Percentiles rank a stretch among this genome's conserved stretches.
These are phyloP conservation scores for Chaetogeoica ovagalla DNA, from an alignment of 2,888 invertebrate genomes.

Conservation along the genomic window DNA sequence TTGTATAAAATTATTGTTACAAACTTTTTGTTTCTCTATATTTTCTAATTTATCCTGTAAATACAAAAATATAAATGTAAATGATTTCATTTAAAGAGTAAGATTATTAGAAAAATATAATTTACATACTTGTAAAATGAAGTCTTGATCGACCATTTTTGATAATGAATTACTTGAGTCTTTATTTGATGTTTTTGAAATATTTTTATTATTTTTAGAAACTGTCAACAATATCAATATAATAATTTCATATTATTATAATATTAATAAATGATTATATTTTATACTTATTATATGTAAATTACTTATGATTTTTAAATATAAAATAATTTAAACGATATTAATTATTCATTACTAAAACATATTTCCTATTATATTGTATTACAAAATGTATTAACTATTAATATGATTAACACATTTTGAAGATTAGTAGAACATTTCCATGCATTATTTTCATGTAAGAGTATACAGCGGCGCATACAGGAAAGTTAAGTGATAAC, in stretches of 20 bases:
- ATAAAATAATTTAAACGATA: too few relatives aligned
- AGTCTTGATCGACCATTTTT: conserved; percentile 40
- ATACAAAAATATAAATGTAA: background rate
- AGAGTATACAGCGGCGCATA: too few relatives aligned
- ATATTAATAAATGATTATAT: background rate
- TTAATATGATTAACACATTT: too few relatives aligned
- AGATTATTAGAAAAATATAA: background rate
- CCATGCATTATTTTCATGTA: too few relatives aligned
- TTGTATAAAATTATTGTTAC: conserved; percentile 4
- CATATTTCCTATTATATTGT: too few relatives aligned
- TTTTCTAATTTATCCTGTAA: conserved; percentile 48
- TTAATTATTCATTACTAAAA: too few relatives aligned
- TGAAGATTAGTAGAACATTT: too few relatives aligned
- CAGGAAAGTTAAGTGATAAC: too few relatives aligned
- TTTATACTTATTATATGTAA: background rate
- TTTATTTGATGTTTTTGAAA: background rate
- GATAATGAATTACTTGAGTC: conserved; percentile 4
- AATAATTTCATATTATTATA: background rate
- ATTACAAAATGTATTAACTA: too few relatives aligned
- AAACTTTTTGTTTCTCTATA: conserved; percentile 40
- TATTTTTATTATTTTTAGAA: conserved; percentile 26
- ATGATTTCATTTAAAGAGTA: background rate
- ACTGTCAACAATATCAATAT: conserved; percentile 25
- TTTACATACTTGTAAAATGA: conserved; percentile 41
- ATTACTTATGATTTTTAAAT: background rate